Evolutionary conservation across 1,140 invertebrate species (phyloP), one percentile per base, ranked within the genome.

Genomic region (Bombus fervidus): DNA sequence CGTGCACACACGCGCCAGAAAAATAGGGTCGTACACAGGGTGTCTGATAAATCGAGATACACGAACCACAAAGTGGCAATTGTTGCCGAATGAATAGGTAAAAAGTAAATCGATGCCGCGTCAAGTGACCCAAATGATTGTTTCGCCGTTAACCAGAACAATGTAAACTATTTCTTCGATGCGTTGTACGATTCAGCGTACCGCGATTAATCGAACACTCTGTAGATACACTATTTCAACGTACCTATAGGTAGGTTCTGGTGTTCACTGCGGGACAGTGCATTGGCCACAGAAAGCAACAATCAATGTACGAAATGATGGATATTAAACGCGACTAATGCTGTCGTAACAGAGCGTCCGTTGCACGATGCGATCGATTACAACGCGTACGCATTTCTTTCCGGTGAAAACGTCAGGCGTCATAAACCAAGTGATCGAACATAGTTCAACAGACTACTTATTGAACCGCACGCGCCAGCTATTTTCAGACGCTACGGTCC

Each of bases 231-330:
- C 41, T 66, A 15, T 10, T 39, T 22, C 62, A 34, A 22, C 39
- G 22, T 64, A 57, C 57, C 28, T 28, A 41, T 41, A 34, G 18
- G 3, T 37, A 10, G 66, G 34, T 62, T 41, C 59, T 41, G 75
- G 57, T 68, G 53, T 53, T 85, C 86, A 37, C 90, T 53, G 89
- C 86, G 74, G 86, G 85, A 81, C 47, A 66, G 66, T 78, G 81
- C 64, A 57, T 84, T 77, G 68, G 78, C 74, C 59, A 53, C 43
- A 57, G 72, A 87, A 91, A 91, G 66, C 66, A 87, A 85, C 85
- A 53, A 89, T 91, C 85, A 77, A 85, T 91, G 84, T 86, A 79
- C 59, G n/a, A 88, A 79, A 86, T 88, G 87, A 88, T 86, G 77
- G 80, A 88, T 86, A 86, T 86, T 86, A 88, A 88, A 81, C 80